Conservation (phyloP, 2,113 vertebrate genomes). For the Xiphophorus couchianus region DNA sequence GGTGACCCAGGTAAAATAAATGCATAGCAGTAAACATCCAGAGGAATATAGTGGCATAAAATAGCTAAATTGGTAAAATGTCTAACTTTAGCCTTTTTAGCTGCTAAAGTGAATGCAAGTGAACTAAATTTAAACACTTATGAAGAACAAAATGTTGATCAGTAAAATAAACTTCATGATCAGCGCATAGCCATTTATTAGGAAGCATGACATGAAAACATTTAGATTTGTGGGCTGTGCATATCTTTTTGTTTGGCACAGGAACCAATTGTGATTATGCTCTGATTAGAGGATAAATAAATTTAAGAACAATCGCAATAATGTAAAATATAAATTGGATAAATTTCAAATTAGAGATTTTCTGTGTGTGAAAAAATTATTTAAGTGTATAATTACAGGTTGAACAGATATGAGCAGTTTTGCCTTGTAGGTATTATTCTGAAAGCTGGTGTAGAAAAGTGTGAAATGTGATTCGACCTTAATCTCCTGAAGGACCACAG, state of each 20-base stretch:
- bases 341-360: no score
- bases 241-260: background rate
- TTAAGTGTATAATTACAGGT: no score
- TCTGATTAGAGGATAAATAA: background rate
- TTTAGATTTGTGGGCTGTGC: no score
- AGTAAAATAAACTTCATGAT: background rate
- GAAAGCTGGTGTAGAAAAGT: no score
- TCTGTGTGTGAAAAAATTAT: no score
- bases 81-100: background rate
- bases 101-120: background rate
- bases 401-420: no score
- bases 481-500: no score
- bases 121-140: background rate
- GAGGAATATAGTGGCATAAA: background rate
- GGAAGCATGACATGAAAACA: background rate
- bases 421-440: no score
- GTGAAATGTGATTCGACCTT: no score
- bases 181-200: background rate
- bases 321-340: no score
- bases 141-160: background rate
- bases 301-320: no score
- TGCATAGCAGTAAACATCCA: background rate
- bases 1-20: constrained; percentile 90
- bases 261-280: background rate
- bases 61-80: background rate